These are phyloP conservation scores for Anthrax anthrax DNA, from an alignment of 2,888 invertebrate species.

Conservation along the genomic window DNA sequence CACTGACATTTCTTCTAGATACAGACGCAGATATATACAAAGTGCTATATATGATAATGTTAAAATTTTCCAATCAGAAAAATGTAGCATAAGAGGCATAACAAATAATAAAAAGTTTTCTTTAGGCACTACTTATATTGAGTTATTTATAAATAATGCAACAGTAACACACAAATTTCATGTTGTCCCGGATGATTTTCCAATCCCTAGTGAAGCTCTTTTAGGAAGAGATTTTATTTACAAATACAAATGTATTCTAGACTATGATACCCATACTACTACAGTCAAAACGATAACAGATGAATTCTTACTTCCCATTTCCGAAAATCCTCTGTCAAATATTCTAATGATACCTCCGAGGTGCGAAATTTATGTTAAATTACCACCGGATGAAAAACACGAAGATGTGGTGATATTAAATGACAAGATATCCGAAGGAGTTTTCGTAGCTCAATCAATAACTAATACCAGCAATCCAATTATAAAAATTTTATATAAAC, in stretches of 20 bases:
- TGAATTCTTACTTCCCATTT: not conserved
- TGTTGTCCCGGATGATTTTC: not conserved
- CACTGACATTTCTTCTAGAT: not conserved
- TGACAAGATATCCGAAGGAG: not conserved
- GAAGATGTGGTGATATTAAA: not conserved
- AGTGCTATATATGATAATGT: not conserved
- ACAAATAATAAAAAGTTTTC: not conserved
- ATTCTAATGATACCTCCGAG: not conserved
- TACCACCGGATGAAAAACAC: not conserved
- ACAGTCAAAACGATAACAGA: not conserved
- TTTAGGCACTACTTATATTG: not conserved
- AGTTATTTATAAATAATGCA: not conserved
- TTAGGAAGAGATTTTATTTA: not conserved
- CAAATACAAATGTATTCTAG: not conserved
- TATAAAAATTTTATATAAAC: not conserved
- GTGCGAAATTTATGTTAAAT: not conserved
- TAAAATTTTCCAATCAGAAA: not conserved
- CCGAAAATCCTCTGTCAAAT: not conserved
- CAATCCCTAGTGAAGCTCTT: not conserved
- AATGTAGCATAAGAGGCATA: not conserved
- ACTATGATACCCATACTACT: not conserved
- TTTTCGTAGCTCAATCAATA: conserved; percentile 2
- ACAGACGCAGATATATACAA: not conserved
- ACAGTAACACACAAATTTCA: not conserved
- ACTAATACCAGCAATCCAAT: not conserved